These are phyloP conservation scores for Saxidomus purpurata DNA, from an alignment of 1,140 invertebrate genomes.

Conservation along the genomic window DNA sequence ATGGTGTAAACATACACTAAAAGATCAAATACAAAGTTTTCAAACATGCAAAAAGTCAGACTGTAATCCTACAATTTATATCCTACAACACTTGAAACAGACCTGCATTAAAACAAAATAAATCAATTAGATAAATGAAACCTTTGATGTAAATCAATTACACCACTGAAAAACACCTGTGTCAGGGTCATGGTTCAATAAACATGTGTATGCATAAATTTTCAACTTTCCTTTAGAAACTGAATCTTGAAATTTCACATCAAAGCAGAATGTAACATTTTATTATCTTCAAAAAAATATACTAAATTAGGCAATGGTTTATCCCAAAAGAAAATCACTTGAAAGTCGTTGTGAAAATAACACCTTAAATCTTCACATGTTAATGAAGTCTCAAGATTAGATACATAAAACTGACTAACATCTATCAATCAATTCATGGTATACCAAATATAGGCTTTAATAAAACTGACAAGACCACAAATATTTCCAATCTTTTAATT, in stretches of 20 bases:
- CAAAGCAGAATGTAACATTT: background rate
- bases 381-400: background rate
- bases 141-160: constrained; percentile 13
- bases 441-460: too few relatives aligned
- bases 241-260: background rate
- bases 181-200: background rate
- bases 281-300: background rate
- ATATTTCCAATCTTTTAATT: too few relatives aligned
- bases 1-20: too few relatives aligned
- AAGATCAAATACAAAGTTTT: too few relatives aligned
- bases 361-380: background rate
- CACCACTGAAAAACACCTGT: background rate
- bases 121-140: background rate
- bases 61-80: too few relatives aligned
- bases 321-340: too few relatives aligned
- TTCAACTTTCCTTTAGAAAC: constrained; percentile 1
- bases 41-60: too few relatives aligned
- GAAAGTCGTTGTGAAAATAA: too few relatives aligned
- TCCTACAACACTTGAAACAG: background rate
- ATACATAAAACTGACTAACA: background rate
- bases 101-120: background rate
- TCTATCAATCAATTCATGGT: background rate
- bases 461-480: too few relatives aligned
- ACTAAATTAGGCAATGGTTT: too few relatives aligned
- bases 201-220: background rate